Conservation (phyloP, 2,113 vertebrate genomes). For the Campylomormyrus tamandua region DNA sequence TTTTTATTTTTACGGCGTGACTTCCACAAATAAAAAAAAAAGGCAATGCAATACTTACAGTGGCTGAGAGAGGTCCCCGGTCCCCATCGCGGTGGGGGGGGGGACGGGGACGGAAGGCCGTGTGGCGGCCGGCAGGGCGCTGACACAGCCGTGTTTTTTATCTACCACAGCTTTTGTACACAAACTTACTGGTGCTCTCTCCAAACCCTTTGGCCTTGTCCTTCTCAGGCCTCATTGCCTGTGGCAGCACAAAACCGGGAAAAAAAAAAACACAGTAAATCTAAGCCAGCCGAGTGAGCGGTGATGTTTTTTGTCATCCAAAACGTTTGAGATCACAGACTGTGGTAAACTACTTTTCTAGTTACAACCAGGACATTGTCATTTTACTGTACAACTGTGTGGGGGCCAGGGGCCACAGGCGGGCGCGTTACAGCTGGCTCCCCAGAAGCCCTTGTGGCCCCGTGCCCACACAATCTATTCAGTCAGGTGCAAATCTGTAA, state of each 20-base stretch:
- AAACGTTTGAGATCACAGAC: constrained; percentile 43
- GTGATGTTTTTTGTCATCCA: constrained; percentile 53
- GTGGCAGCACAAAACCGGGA: constrained; percentile 39
- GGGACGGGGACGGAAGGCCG: neutral
- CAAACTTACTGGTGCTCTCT: constrained; percentile 59
- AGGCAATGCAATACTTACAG: constrained; percentile 20
- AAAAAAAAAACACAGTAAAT: constrained; percentile 9
- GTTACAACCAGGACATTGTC: constrained; percentile 50
- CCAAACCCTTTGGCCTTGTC: constrained; percentile 46
- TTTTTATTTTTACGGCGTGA: constrained; percentile 14
- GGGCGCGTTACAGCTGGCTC: constrained; percentile 6
- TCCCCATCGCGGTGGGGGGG: too few species aligned
- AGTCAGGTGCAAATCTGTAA: constrained; percentile 34
- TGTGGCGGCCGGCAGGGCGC: neutral
- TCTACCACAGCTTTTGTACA: constrained; percentile 38
- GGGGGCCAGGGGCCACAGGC: neutral
- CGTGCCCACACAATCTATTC: constrained; percentile 24
- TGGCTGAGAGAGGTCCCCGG: constrained; percentile 1
- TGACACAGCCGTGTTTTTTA: constrained; percentile 26
- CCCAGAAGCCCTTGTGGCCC: constrained; percentile 14
- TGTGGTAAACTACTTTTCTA: constrained; percentile 40
- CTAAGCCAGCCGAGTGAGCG: constrained; percentile 35
- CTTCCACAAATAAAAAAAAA: constrained; percentile 15
- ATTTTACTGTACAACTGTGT: constrained; percentile 46
- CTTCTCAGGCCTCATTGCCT: constrained; percentile 36